Evolutionary conservation across 2,113 vertebrate species (phyloP), one percentile per base, ranked within the genome.

Genomic region (Gnathonemus echidnorhynchus): DNA sequence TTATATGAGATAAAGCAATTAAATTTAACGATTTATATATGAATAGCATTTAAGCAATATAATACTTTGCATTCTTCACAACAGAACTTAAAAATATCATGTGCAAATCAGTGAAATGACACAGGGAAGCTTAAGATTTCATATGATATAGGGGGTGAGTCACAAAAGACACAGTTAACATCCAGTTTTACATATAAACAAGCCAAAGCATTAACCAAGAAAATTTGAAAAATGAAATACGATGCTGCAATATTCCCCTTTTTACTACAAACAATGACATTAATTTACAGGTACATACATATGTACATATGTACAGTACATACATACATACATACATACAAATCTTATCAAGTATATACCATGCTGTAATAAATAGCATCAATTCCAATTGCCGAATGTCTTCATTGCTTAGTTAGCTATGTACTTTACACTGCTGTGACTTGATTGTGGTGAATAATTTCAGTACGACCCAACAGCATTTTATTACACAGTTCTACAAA

Each of bases 51-150:
- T 27, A 13, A n/a, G 21, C 45, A 86, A 86, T 86, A 50, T 50
- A 27, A 86, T 50, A 11, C 11, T 49, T 39, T 35, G 5, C 11
- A 48, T 42, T 56, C 15, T 21, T 88, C 52, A 46, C 7, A 42
- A 89, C 10, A 58, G 8, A 35, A 45, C 5, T 74, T 11, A 8
- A 74, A 89, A 42, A 90, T 86, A 88, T 91, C 58, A 91, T 84
- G 48, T 49, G 27, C 90, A 56, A 56, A 84, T 66, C 48, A 27
- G 42, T 74, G 84, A 77, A 74, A 87, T 87, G 62, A 90, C 49
- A 89, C 48, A 84, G 88, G 66, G 89, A 88, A 45, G 31, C 86
- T 80, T 56, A 90, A 77, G 86, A 87, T 56, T 70, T 56, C 0
- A 70, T 35, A 90, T 86, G 83, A 11, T 77, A 24, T 24, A 39